Evolutionary conservation across 2,797 vertebrate species (phyloP).

Genomic region (Aplochiton taeniatus): DNA sequence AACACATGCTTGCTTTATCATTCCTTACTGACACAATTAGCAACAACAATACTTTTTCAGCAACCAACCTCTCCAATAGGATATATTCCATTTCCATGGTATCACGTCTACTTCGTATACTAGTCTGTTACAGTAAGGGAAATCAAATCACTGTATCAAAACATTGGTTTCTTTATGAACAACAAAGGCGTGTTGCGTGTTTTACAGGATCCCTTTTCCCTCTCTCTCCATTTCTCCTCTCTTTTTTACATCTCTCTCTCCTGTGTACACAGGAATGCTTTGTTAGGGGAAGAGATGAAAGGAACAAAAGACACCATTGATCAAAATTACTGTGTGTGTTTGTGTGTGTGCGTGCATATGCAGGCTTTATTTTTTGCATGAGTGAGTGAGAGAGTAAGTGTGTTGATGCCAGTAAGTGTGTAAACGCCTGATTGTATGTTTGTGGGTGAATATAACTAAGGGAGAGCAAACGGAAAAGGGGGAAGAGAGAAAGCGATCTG

Average conservation of each 20-base stretch:
- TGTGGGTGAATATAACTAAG: conserved; percentile 44
- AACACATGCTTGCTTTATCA: not conserved
- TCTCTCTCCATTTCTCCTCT: conserved; percentile 7
- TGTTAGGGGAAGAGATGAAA: conserved; percentile 74
- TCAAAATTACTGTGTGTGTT: conserved; percentile 65
- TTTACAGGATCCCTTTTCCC: not conserved
- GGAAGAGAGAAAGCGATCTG: conserved; percentile 55
- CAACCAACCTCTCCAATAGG: conserved; percentile 60
- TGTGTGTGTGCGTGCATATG: conserved; percentile 33
- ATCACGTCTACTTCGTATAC: conserved; percentile 41
- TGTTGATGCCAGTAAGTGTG: conserved; percentile 1
- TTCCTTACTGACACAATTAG: not conserved
- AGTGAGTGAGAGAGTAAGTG: conserved; percentile 22
- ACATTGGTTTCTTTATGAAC: conserved; percentile 48
- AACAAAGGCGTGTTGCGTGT: conserved; percentile 39
- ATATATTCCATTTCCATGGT: conserved; percentile 69
- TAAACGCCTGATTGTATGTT: conserved; percentile 31
- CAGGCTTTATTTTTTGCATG: conserved; percentile 39
- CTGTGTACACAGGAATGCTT: conserved; percentile 75
- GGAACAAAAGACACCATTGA: conserved; percentile 76
- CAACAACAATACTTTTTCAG: conserved; percentile 6
- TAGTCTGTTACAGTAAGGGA: not conserved
- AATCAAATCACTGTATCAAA: conserved; percentile 49
- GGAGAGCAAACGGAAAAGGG: conserved; percentile 29
- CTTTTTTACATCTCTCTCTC: conserved; percentile 35